phyloP scores from a whole-genome alignment of 2,113 vertebrate genomes.

The Platysternon megacephalum region DNA sequence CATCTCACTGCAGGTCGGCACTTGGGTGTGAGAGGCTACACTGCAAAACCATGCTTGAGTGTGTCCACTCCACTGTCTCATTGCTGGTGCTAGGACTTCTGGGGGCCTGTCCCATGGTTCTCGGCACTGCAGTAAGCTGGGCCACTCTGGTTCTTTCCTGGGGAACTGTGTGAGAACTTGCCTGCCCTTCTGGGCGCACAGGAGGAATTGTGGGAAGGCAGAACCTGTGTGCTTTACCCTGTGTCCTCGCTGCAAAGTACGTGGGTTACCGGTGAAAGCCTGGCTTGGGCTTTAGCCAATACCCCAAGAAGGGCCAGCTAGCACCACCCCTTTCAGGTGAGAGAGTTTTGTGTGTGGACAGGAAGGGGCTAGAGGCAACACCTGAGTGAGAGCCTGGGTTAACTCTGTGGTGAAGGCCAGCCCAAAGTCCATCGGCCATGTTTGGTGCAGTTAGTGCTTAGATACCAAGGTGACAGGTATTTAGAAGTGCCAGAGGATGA shows the following conservation, averaged over 20 bases:
- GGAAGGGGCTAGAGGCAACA: background rate
- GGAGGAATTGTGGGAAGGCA: background rate
- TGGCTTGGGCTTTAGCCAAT: background rate
- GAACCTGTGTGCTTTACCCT: background rate
- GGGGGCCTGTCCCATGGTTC: too few species aligned
- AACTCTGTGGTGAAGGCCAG: background rate
- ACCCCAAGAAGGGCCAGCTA: background rate
- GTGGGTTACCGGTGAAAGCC: background rate
- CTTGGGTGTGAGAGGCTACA: background rate
- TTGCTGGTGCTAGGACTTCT: background rate
- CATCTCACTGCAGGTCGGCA: background rate
- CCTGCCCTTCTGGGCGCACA: background rate
- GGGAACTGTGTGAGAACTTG: background rate
- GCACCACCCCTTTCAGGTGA: background rate
- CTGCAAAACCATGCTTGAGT: too few species aligned
- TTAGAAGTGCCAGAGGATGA: background rate
- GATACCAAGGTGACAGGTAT: background rate
- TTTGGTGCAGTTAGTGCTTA: background rate
- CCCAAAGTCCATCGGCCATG: background rate
- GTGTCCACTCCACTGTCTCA: background rate
- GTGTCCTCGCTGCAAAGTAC: background rate
- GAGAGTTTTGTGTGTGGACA: background rate
- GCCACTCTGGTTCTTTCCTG: background rate
- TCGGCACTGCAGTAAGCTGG: background rate
- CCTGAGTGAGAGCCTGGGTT: background rate